These are phyloP conservation scores for Chrysolina americana DNA, from an alignment of 2,888 invertebrate species.

Conservation along the genomic window DNA sequence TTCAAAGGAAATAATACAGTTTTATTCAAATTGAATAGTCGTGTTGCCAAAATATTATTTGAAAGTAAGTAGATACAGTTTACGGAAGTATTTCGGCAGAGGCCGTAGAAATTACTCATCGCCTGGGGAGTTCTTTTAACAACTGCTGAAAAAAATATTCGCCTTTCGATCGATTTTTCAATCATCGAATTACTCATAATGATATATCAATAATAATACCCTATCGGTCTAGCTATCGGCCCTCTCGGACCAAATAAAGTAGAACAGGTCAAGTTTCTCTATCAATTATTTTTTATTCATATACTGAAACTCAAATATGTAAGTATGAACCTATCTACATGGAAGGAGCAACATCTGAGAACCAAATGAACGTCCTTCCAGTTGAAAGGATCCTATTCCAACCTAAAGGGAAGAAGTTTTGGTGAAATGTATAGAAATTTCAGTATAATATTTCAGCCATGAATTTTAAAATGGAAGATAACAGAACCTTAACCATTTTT, in stretches of 20 bases:
- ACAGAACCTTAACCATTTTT: no score
- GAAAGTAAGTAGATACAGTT: conserved; percentile 10
- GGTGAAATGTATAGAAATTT: no score
- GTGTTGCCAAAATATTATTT: conserved; percentile 1
- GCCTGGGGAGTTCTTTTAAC: conserved; percentile 11
- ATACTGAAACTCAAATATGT: background rate
- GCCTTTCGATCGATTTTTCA: conserved; percentile 4
- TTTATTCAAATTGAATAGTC: background rate
- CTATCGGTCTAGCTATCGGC: conserved; percentile 15
- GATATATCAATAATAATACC: conserved; percentile 22
- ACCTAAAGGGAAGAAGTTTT: background rate
- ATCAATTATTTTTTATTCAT: conserved; percentile 3
- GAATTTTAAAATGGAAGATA: no score
- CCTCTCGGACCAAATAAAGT: conserved; percentile 9
- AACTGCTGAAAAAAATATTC: conserved; percentile 17
- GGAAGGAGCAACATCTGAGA: background rate
- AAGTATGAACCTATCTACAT: background rate
- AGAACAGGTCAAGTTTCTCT: conserved; percentile 16
- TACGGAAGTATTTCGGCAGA: background rate
- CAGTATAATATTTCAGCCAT: no score
- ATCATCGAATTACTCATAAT: conserved; percentile 21
- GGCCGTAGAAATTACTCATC: background rate
- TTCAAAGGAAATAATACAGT: background rate
- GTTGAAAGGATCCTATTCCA: background rate
- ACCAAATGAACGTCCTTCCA: no score